phyloP scores from a whole-genome alignment of 2,113 vertebrate species.

The Nothoprocta perdicaria region DNA sequence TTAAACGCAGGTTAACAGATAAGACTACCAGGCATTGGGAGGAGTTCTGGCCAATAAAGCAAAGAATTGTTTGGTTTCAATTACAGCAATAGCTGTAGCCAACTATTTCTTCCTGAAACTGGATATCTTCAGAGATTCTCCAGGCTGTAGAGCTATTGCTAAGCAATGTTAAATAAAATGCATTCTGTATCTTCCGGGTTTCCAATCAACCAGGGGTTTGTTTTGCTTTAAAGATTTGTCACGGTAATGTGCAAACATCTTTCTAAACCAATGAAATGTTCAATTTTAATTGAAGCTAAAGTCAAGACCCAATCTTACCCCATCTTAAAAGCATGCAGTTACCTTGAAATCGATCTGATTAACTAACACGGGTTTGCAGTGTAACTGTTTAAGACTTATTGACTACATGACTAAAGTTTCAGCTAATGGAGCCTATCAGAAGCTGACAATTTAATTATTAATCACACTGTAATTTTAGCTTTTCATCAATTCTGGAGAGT shows the following conservation, averaged over 20 bases:
- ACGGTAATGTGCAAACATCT: not conserved
- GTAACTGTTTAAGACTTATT: not conserved
- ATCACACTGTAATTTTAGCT: not conserved
- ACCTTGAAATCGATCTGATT: not conserved
- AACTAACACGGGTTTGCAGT: not conserved
- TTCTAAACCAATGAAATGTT: not conserved
- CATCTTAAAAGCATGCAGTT: not conserved
- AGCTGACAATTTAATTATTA: not conserved
- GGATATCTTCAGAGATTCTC: not conserved
- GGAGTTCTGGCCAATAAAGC: not conserved
- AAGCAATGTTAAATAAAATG: not conserved
- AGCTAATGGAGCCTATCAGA: not conserved
- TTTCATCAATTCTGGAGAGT: not conserved
- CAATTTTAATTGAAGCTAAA: not conserved
- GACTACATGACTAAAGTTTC: not conserved
- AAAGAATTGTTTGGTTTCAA: slow-evolving; percentile 1
- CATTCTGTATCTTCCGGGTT: not conserved
- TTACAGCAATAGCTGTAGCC: not conserved
- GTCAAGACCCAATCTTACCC: not conserved
- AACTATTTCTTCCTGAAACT: slow-evolving; percentile 12
- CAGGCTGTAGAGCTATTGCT: not conserved
- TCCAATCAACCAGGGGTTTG: not conserved
- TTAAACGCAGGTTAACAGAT: slow-evolving; percentile 59
- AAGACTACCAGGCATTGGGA: not conserved
- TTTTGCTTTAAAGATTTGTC: not conserved